phyloP scores from a whole-genome alignment of 2,113 vertebrate species.

The Saguinus midas region DNA sequence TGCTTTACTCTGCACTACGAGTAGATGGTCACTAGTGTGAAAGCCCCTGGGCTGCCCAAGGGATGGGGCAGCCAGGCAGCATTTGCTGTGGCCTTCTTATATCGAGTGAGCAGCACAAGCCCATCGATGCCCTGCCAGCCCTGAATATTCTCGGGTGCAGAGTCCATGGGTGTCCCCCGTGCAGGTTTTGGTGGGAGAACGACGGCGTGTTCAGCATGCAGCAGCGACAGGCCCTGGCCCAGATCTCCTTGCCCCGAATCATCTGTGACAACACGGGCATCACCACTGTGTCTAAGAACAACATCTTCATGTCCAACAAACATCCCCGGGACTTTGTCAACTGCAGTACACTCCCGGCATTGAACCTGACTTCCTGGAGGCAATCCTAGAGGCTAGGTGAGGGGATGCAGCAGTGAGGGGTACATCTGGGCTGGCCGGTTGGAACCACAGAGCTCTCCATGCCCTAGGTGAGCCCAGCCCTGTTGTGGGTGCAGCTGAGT shows the following conservation, averaged over 20 bases:
- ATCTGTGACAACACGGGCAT: conserved; percentile 93
- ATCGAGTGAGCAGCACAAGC: neutral
- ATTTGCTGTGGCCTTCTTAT: neutral
- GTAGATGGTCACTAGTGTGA: neutral
- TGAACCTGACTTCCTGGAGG: conserved; percentile 77
- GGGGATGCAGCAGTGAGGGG: neutral
- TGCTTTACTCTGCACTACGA: neutral
- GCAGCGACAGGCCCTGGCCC: conserved; percentile 83
- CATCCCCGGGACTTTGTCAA: conserved; percentile 75
- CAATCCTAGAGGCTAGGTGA: conserved; percentile 45
- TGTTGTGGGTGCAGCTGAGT: neutral
- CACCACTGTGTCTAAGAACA: conserved; percentile 83
- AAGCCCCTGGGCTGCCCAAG: neutral
- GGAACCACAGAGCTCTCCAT: neutral
- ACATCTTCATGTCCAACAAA: conserved; percentile 84
- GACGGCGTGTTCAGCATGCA: conserved; percentile 83
- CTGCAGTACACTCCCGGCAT: conserved; percentile 30
- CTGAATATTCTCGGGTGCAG: neutral
- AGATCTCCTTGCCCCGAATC: conserved; percentile 87
- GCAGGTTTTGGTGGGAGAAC: conserved; percentile 91
- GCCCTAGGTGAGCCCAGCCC: neutral
- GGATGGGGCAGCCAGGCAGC: neutral
- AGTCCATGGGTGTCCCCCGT: rapidly evolving
- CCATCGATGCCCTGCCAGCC: neutral
- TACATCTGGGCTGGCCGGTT: neutral